Base-by-base conservation (phyloP, 2,113 vertebrate species). In the Hylia prasina region DNA sequence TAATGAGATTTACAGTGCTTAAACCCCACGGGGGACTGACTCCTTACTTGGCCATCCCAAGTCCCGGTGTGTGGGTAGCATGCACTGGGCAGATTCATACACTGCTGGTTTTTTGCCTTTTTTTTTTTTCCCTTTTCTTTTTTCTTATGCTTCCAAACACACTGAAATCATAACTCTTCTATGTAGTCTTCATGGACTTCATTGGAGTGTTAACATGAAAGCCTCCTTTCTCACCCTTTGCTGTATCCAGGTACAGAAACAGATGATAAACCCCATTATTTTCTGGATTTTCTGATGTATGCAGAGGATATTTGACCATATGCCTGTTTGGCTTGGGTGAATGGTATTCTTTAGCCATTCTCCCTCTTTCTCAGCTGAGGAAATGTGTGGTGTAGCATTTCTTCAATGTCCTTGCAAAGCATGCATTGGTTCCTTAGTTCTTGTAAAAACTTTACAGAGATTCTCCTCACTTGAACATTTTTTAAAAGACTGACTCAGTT, bases 1-100 rank as follows among this genome's bases (percentile, higher is more conserved):
- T 94, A 96, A 96, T 87, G 89, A 89, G 93, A 94, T 96, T 93
- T 96, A 92, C 89, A 91, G 90, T 95, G 90, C 87, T 94, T 95
- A 93, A 94, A 81, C 61, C 91, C 87, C 90, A 50, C 25, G 20
- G 71, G 87, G 78, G 50, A 72, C 87, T 84, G 90, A 94, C 89
- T 93, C 88, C 95, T 92, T 75, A 40, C 84, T 82, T 44, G 63
- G 81, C 7, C 6, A 5, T 78, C 81, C 60, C 71, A 33, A 6
- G 10, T 53, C 45, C 39, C 63, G 69, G 33, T 53, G 72, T 61
- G 15, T 6, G 71, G 31, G 72, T 71, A 77, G 40, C 16, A 0
- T 1, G 8, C 11, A 1, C 63, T 28, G 30, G 42, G 66, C 57
- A 54, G 54, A 72, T 53, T 60, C 73, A 80, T 33, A 28, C 6